Conservation (phyloP, 2,888 invertebrate genomes). For the Phalera bucephala region DNA sequence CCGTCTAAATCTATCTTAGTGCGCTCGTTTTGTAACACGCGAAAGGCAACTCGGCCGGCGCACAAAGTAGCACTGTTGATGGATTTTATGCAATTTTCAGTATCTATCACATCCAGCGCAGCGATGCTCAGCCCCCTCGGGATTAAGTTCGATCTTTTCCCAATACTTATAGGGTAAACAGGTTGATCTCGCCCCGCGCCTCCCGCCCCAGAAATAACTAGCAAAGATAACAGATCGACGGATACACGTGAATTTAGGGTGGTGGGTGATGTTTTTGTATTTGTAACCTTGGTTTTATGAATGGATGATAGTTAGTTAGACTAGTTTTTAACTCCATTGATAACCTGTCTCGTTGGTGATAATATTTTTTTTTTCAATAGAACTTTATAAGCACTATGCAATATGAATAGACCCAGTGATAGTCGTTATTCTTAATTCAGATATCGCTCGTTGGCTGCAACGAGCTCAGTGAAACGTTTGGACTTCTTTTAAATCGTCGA, state of each 20-base stretch:
- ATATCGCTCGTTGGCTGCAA: too few relatives aligned
- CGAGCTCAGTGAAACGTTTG: too few relatives aligned
- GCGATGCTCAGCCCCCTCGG: conserved; percentile 63
- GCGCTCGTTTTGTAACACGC: conserved; percentile 30
- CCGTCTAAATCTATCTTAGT: conserved; percentile 22
- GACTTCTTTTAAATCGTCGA: too few relatives aligned
- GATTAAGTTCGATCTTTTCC: conserved; percentile 81
- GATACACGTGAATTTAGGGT: too few relatives aligned
- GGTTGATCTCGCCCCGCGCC: conserved; percentile 45
- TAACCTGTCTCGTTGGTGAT: too few relatives aligned
- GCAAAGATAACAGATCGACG: conserved; percentile 21
- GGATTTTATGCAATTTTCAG: conserved; percentile 83
- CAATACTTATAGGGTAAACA: conserved; percentile 77
- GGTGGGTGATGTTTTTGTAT: too few relatives aligned
- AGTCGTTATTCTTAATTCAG: too few relatives aligned
- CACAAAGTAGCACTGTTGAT: conserved; percentile 75
- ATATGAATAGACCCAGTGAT: too few relatives aligned
- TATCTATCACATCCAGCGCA: conserved; percentile 78
- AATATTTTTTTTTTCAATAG: too few relatives aligned
- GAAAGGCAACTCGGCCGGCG: conserved; percentile 40
- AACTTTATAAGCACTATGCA: too few relatives aligned
- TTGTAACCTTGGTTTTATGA: not conserved
- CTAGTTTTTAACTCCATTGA: too few relatives aligned
- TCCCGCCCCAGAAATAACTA: conserved; percentile 31
- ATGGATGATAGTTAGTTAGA: not conserved